Evolutionary conservation across 2,888 invertebrate species (phyloP).

Genomic region (Netelia virgata): DNA sequence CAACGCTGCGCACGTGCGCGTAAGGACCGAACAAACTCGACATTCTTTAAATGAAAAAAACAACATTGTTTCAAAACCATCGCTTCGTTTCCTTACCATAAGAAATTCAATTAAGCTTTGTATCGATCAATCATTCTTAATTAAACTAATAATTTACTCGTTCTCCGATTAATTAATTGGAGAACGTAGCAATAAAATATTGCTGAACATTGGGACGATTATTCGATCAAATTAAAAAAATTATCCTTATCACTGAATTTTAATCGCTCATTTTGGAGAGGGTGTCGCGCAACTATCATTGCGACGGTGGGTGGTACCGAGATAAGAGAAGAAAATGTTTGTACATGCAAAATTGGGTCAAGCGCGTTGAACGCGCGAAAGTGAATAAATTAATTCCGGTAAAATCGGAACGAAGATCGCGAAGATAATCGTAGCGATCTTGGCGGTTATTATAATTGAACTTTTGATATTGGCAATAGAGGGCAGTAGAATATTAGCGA

Average conservation of each 20-base stretch:
- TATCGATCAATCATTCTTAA: neutral
- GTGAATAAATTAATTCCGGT: neutral
- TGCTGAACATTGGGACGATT: neutral
- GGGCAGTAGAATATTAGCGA: neutral
- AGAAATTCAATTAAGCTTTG: neutral
- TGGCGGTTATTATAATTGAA: neutral
- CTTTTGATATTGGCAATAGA: neutral
- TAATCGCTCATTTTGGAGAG: neutral
- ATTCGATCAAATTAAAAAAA: neutral
- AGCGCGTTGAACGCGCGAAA: neutral
- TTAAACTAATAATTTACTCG: neutral
- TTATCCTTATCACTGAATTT: neutral
- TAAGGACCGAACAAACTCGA: neutral
- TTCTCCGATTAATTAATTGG: too few species aligned
- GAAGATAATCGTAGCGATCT: neutral
- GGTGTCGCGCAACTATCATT: constrained; percentile 13
- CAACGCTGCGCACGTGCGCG: constrained; percentile 33
- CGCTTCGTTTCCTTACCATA: too few species aligned
- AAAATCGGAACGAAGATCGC: neutral
- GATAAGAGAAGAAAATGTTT: constrained; percentile 21
- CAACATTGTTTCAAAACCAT: neutral
- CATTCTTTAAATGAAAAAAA: neutral
- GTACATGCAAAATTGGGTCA: constrained; percentile 40
- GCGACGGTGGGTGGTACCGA: constrained; percentile 30
- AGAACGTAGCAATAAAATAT: too few species aligned